A percentile compares a stretch with the other conserved stretches of the same genome.
Evolutionary conservation across 2,797 vertebrate genomes (phyloP).

Genomic region (Menidia menidia): DNA sequence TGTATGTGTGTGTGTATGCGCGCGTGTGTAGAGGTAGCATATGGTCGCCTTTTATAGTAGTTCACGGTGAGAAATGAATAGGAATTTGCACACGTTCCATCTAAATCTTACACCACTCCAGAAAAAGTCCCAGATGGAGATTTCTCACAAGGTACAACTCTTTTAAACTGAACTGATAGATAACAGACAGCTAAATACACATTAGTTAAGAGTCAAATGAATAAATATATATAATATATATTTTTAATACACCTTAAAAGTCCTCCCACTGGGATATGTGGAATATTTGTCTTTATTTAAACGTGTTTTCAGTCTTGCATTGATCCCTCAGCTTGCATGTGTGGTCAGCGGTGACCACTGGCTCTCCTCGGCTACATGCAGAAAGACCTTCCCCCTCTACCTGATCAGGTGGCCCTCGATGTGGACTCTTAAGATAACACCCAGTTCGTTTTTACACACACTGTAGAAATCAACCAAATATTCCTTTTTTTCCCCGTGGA

Average conservation of each 20-base stretch:
- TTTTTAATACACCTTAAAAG: not conserved
- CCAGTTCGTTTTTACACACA: slow-evolving; percentile 53
- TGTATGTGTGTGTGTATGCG: not conserved
- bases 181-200: not conserved
- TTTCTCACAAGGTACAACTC: not conserved
- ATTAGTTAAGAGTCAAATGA: not conserved
- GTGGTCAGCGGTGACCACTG: slow-evolving; percentile 44
- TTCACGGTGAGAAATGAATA: not conserved
- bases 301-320: slow-evolving; percentile 49
- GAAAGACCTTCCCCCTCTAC: slow-evolving; percentile 49
- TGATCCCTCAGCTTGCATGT: slow-evolving; percentile 65
- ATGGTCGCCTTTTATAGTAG: not conserved
- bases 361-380: slow-evolving; percentile 67
- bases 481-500: slow-evolving; percentile 31
- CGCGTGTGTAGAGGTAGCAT: not conserved
- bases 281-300: slow-evolving; percentile 58
- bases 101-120: slow-evolving; percentile 17
- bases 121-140: slow-evolving; percentile 4
- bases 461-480: slow-evolving; percentile 71
- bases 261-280: slow-evolving; percentile 12
- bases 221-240: not conserved
- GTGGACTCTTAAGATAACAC: slow-evolving; percentile 45
- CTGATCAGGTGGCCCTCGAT: slow-evolving; percentile 59
- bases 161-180: slow-evolving; percentile 2
- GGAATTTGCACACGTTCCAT: slow-evolving; percentile 10